Evolutionary conservation across 2,888 invertebrate genomes (phyloP).

Genomic region (Erpobdella octoculata): DNA sequence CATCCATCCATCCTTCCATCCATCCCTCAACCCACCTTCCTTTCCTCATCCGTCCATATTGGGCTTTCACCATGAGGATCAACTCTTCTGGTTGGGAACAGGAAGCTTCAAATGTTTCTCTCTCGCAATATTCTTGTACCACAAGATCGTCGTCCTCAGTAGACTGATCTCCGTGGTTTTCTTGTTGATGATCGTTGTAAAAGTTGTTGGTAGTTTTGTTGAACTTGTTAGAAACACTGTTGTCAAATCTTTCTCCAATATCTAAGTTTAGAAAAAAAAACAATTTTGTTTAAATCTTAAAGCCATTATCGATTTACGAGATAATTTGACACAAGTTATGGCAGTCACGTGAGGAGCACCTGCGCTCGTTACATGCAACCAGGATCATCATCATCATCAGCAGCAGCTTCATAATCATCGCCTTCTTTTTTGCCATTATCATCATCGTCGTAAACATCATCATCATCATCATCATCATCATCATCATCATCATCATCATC

Average conservation of each 20-base stretch:
- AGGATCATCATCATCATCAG: slow-evolving; percentile 7
- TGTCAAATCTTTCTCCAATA: neutral
- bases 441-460: neutral
- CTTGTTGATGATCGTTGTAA: neutral
- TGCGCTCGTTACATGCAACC: no score
- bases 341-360: no score
- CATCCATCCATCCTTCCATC: neutral
- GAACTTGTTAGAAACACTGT: neutral
- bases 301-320: no score
- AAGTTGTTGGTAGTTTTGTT: neutral
- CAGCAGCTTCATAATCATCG: slow-evolving; percentile 17
- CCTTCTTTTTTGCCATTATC: slow-evolving; percentile 17
- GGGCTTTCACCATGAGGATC: slow-evolving; percentile 15
- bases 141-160: slow-evolving; percentile 10
- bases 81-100: neutral
- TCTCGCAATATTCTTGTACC: slow-evolving; percentile 16
- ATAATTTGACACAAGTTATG: no score
- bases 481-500: neutral
- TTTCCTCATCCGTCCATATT: slow-evolving; percentile 21
- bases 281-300: no score
- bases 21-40: slow-evolving; percentile 13
- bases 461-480: neutral
- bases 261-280: neutral
- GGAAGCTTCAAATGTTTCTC: slow-evolving; percentile 23
- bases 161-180: neutral